Evolutionary conservation across 2,113 vertebrate species (phyloP), one percentile per base, ranked within the genome.

Genomic region (Leptobrachium leishanense): DNA sequence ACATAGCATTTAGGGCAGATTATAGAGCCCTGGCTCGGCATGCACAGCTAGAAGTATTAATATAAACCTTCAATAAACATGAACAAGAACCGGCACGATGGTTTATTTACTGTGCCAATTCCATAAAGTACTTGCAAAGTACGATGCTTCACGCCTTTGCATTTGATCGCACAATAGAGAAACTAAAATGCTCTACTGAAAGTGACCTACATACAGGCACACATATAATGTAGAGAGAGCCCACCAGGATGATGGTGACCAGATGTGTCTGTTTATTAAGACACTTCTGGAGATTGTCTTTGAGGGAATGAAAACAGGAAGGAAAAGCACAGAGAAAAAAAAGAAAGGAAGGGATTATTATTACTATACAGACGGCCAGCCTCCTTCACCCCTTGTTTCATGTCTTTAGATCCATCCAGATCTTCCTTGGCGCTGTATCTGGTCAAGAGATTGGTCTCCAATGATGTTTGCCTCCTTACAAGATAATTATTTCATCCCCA

Each of bases 231-330:
- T 55, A 13, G 31, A 20, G 68, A 42, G 55, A 71, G 46, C 54
- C 42, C 55, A 54, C 31, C 42, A 4, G 41, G 54, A 41, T 70
- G 53, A 77, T 77, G 76, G 67, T 50, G 76, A 31, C 76, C 76
- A 77, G 67, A 77, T 77, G 76, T 77, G 67, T 12, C 54, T 55
- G 42, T 59, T 12, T 43, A 13, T 70, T 46, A 44, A 67, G 20
- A 41, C 53, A 55, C 42, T 69, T 54, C 67, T 62, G 12, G 65
- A 40, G 43, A 63, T 40, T 20, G 12, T 40, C 67, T 77, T 77
- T 77, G 76, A 77, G 70, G 54, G 43, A 12, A 62, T 31, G 55
- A 69, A 59, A 77, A 70, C 76, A 77, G 76, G 76, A 77, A 77
- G 76, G 68, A 77, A 63, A 31, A 70, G 42, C 41, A 76, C n/a